Evolutionary conservation across 2,797 vertebrate species (phyloP).

Genomic region (Anguilla pacifica): DNA sequence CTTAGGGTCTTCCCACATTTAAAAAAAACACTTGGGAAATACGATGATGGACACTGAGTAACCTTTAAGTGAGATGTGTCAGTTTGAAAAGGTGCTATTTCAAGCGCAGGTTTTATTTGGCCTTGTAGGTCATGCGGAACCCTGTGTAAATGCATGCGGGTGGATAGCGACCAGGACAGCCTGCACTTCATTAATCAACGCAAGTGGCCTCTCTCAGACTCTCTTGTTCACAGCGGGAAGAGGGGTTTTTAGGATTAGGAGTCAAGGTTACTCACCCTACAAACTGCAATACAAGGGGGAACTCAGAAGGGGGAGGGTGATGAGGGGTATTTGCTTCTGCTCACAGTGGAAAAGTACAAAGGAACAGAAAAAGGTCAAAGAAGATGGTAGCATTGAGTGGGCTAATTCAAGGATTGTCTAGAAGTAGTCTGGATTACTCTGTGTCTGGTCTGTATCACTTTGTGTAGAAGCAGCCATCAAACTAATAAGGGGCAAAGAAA

Average conservation of each 20-base stretch:
- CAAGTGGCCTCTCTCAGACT: not conserved
- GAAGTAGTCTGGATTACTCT: not conserved
- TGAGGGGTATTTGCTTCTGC: not conserved
- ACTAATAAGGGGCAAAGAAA: not conserved
- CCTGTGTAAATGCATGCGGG: not conserved
- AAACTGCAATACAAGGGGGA: not conserved
- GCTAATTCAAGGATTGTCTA: not conserved
- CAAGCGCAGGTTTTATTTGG: not conserved
- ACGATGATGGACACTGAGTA: not conserved
- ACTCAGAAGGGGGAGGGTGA: no score
- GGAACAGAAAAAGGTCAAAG: not conserved
- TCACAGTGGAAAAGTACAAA: not conserved
- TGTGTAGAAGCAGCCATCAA: not conserved
- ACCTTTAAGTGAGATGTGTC: not conserved
- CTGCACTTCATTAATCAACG: constrained; percentile 4
- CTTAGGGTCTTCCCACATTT: not conserved
- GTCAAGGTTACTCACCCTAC: constrained; percentile 1
- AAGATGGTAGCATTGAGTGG: not conserved
- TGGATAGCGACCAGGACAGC: not conserved
- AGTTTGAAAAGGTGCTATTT: not conserved
- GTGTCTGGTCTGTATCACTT: not conserved
- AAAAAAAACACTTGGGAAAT: not conserved
- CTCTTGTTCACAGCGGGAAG: not conserved
- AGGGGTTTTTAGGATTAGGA: not conserved
- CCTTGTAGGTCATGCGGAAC: not conserved